Conservation (phyloP, 2,797 vertebrate species). For the Manis crassicaudata region DNA sequence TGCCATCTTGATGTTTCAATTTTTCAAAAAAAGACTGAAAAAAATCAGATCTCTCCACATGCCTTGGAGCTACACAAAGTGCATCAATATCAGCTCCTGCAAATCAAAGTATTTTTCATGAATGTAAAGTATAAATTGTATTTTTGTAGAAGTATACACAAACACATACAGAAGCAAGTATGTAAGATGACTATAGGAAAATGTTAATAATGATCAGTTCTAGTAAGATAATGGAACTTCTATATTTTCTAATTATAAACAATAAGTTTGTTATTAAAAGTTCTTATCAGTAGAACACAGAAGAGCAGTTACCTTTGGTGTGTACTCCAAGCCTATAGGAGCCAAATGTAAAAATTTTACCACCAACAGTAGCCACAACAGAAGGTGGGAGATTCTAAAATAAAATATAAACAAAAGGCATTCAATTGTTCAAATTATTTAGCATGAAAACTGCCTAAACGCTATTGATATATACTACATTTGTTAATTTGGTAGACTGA, state of each 20-base stretch:
- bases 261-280: slow-evolving; percentile 28
- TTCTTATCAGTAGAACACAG: slow-evolving; percentile 25
- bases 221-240: neutral
- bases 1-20: slow-evolving; percentile 93
- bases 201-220: slow-evolving; percentile 15
- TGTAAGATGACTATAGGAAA: neutral
- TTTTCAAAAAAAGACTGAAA: slow-evolving; percentile 98
- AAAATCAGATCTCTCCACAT: slow-evolving; percentile 97
- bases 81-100: slow-evolving; percentile 98
- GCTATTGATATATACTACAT: neutral
- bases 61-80: slow-evolving; percentile 96
- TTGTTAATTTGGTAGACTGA: neutral
- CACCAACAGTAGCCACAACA: slow-evolving; percentile 90
- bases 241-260: slow-evolving; percentile 40
- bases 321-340: slow-evolving; percentile 98
- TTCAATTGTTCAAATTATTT: slow-evolving; percentile 39
- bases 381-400: slow-evolving; percentile 94
- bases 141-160: slow-evolving; percentile 34
- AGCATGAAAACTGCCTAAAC: slow-evolving; percentile 29
- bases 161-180: slow-evolving; percentile 7
- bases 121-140: slow-evolving; percentile 38
- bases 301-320: slow-evolving; percentile 93
- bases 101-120: slow-evolving; percentile 68
- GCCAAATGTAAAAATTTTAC: slow-evolving; percentile 99
- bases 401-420: slow-evolving; percentile 62